These are phyloP conservation scores for Phrynocephalus versicolor DNA, from an alignment of 2,113 vertebrate species.

Conservation along the genomic window DNA sequence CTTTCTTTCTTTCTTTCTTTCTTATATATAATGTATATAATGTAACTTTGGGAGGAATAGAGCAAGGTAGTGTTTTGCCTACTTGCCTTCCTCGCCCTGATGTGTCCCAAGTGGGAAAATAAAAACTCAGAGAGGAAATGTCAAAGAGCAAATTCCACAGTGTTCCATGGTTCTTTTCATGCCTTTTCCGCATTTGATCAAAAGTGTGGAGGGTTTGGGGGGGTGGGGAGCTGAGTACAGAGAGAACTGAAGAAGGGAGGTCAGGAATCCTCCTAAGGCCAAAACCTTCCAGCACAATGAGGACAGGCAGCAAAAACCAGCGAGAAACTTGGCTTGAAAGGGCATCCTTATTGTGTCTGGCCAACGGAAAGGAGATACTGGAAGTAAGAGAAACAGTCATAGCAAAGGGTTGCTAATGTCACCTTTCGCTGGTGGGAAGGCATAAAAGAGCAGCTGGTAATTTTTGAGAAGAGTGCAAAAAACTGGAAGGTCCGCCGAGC, in stretches of 20 bases:
- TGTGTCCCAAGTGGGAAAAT: conserved; percentile 67
- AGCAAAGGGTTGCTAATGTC: conserved; percentile 2
- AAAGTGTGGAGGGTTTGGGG: conserved; percentile 60
- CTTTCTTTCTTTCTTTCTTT: not conserved
- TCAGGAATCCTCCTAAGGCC: conserved; percentile 64
- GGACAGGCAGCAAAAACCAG: not conserved
- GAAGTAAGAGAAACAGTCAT: not conserved
- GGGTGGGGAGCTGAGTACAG: not conserved
- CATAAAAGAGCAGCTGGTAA: not conserved
- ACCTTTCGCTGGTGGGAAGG: not conserved
- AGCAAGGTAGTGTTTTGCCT: conserved; percentile 45
- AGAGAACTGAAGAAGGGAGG: conserved; percentile 60
- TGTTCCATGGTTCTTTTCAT: conserved; percentile 54
- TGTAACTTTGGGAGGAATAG: not conserved
- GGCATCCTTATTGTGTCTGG: conserved; percentile 5
- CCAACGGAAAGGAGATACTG: not conserved
- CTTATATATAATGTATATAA: conserved; percentile 30
- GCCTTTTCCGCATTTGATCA: conserved; percentile 68
- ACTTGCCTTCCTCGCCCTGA: conserved; percentile 36
- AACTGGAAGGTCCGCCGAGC: not conserved
- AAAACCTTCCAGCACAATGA: conserved; percentile 53
- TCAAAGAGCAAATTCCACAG: conserved; percentile 68
- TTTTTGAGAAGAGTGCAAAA: conserved; percentile 3
- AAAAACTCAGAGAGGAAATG: conserved; percentile 62
- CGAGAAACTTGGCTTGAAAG: not conserved